Percentiles rank a stretch among this genome's conserved stretches.
phyloP scores from a whole-genome alignment of 92 coral and sea anemone species.

The Epizoanthus rinbou region DNA sequence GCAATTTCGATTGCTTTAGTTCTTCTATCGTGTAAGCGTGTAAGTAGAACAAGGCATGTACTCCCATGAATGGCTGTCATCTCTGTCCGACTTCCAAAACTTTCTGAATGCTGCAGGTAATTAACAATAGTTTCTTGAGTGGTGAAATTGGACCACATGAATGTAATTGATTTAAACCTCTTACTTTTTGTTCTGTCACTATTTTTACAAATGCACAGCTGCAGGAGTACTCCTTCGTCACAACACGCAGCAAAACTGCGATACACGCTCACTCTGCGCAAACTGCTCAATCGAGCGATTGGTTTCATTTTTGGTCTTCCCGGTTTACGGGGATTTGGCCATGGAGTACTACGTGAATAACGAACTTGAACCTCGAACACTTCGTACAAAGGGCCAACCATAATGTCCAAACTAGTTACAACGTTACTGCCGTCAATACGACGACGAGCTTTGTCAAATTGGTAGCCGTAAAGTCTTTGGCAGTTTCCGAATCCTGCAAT shows the following conservation, averaged over 20 bases:
- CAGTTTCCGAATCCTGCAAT: conserved; percentile 45
- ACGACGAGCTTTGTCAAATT: conserved; percentile 50
- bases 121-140: conserved; percentile 55
- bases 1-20: conserved; percentile 70
- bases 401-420: conserved; percentile 51
- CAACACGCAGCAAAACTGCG: conserved; percentile 75
- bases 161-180: conserved; percentile 31
- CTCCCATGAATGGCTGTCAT: conserved; percentile 67
- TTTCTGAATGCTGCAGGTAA: conserved; percentile 52
- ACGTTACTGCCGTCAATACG: conserved; percentile 30
- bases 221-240: conserved; percentile 71
- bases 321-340: conserved; percentile 34
- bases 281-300: conserved; percentile 50
- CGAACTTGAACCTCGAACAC: conserved; percentile 58
- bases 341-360: conserved; percentile 42
- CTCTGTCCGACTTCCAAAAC: conserved; percentile 71
- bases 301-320: conserved; percentile 34
- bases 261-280: conserved; percentile 82
- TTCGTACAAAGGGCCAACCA: conserved; percentile 45
- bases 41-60: conserved; percentile 74
- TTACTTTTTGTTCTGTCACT: conserved; percentile 33
- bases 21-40: conserved; percentile 62
- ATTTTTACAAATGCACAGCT: conserved; percentile 74
- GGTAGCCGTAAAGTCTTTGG: conserved; percentile 52
- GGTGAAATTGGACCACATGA: conserved; percentile 61